Percentiles rank a stretch among this genome's conserved stretches.
These are phyloP conservation scores for Trachurus trachurus DNA, from an alignment of 2,797 vertebrate genomes.

Conservation along the genomic window DNA sequence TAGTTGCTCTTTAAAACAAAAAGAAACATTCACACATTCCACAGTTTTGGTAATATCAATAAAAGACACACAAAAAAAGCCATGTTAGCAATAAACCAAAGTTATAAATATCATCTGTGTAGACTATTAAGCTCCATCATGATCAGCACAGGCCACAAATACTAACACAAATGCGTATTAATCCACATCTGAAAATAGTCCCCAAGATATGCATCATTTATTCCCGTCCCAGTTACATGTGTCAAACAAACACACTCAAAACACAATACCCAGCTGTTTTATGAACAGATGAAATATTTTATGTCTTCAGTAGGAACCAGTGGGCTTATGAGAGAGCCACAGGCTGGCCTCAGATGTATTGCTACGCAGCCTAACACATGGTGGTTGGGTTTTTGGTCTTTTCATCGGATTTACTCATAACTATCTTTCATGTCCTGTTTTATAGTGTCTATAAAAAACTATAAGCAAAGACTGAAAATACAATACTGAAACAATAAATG, in stretches of 20 bases:
- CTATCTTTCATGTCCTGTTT: not conserved
- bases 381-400: not conserved
- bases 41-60: not conserved
- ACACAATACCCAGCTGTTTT: no score
- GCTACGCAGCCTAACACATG: not conserved
- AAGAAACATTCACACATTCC: no score
- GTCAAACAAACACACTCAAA: no score
- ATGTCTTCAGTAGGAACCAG: no score
- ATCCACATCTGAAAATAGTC: conserved; percentile 25
- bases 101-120: not conserved
- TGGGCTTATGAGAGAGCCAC: not conserved
- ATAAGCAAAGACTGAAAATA: not conserved
- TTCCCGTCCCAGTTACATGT: no score
- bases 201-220: not conserved
- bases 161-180: conserved; percentile 22
- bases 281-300: no score
- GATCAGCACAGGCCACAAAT: not conserved
- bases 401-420: not conserved
- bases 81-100: not conserved
- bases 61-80: not conserved
- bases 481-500: not conserved
- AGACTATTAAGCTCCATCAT: no score
- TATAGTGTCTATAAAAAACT: not conserved
- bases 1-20: no score
- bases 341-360: not conserved